These are phyloP conservation scores for Osmerus eperlanus DNA, from an alignment of 2,113 vertebrate species.

Conservation along the genomic window DNA sequence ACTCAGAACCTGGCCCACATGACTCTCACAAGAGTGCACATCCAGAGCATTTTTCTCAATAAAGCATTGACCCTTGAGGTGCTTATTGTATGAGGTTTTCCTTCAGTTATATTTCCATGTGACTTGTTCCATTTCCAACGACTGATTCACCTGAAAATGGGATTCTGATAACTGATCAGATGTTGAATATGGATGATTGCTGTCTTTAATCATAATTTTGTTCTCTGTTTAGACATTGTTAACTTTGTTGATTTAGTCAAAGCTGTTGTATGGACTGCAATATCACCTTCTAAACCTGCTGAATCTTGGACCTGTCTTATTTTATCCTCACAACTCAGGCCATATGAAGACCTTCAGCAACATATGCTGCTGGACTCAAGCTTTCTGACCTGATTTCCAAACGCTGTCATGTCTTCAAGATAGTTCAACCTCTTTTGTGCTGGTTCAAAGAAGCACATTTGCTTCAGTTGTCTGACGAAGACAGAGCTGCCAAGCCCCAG, in stretches of 20 bases:
- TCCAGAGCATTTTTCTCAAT: constrained; percentile 17
- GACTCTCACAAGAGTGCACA: constrained; percentile 21
- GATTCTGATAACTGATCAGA: not conserved
- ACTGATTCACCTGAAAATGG: not conserved
- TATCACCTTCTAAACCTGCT: no score
- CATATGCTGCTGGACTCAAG: constrained; percentile 6
- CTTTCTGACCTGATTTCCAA: constrained; percentile 25
- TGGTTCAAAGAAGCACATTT: constrained; percentile 6
- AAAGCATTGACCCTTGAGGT: constrained; percentile 4
- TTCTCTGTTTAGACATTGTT: no score
- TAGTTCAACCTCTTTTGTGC: constrained; percentile 12
- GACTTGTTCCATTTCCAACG: not conserved
- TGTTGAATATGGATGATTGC: no score
- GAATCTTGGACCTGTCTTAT: no score
- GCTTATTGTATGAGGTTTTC: constrained; percentile 24
- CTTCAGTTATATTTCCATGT: not conserved
- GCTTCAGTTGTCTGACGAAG: not conserved
- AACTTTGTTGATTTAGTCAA: no score
- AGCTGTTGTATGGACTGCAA: no score
- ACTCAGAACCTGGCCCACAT: constrained; percentile 27
- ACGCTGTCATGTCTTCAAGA: constrained; percentile 21
- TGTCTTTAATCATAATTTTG: no score
- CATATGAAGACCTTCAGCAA: not conserved
- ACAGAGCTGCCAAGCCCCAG: not conserved
- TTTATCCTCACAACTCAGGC: no score